Base-by-base conservation (phyloP, 2,888 invertebrate genomes). In the Ophioninae sp. region DNA sequence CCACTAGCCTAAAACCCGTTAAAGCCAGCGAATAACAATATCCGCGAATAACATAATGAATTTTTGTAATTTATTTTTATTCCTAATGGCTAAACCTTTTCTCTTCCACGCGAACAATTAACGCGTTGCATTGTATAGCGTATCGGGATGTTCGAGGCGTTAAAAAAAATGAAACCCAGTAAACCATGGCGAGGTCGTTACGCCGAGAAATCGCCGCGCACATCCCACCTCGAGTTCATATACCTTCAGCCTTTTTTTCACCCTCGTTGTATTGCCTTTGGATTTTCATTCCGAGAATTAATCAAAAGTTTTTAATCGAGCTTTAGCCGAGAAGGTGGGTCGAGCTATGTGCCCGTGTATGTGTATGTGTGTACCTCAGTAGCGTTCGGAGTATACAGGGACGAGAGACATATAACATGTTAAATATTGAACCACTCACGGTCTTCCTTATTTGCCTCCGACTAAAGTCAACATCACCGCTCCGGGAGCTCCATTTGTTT, bases 381-480 rank as follows among this genome's bases (percentile, higher is more conserved):
- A 82, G 85, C 82, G 65, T 37, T 79, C 61, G 56, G n/a, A 41
- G 74, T 70, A 67, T 76, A 79, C 82, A 78, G 75, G 76, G 61
- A 5, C 30, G 56, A 70, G 77, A 74, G 61, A 64, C 72, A 74
- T 78, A 83, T 83, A 80, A 85, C 82, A 83, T 77, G 64, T 85
- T 85, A 87, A 87, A 87, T 87, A 87, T 87, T 87, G 85, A 81
- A 85, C 83, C 76, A 82, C 85, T 85, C 85, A 72, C 82, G 80
- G 81, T 83, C 83, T 79, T 83, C 75, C 81, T 85, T 85, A 87
- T 85, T 87, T 86, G 86, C 84, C 85, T 85, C 86, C 83, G 81
- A 83, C 82, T 82, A 78, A 69, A 83, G 85, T 83, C 84, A 85
- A 83, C 86, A 81, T 77, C 70, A 23, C 82, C 68, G 44, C 44